Evolutionary conservation across 2,113 vertebrate genomes (phyloP), one percentile per base, ranked within the genome.

Genomic region (Amphilophus citrinellus): DNA sequence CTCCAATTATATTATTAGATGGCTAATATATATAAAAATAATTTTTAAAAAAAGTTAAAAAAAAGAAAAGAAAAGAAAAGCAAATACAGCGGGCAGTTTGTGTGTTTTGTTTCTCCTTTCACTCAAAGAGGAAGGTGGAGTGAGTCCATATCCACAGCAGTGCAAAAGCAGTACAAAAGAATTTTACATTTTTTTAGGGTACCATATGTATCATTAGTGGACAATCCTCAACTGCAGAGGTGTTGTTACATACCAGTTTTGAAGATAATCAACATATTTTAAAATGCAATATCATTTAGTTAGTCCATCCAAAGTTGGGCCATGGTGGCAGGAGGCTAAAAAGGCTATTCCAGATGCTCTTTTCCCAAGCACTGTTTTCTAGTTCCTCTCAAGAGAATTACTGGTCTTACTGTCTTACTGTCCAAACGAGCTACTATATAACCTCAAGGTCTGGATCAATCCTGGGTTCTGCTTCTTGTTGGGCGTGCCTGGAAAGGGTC

Each of bases 341-440:
- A 17, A 10, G 42, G 65, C 14, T 71, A 1, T 1, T 47, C 22
- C 22, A 71, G 24, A 50, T 71, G 22, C 42, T 68, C 47, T 18
- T 56, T 56, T 4, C 53, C 18, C 53, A 20, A 18, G 8, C 18
- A 18, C 24, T 71, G 42, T 47, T 71, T 50, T 50, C 42, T 42
- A 50, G 8, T 47, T 50, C 42, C 15, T 27, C 22, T 6, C 30
- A 10, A 30, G 27, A 15, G 24, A 18, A 18, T 18, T 42, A 1
- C 3, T 4, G 10, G 2, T 14, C 14, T 30, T 30, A 4, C 30
- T 30, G 39, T 17, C 47, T 27, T 22, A 0, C 0, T 27, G 42
- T 47, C 42, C 22, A 27, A 39, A 68, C 9, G 35, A 63, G 61
- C 18, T 63, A 39, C 6, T 35, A 35, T 35, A 22, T 7, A 39